These are phyloP conservation scores for Dasyurus viverrinus DNA, from an alignment of 2,113 vertebrate genomes.

Conservation along the genomic window DNA sequence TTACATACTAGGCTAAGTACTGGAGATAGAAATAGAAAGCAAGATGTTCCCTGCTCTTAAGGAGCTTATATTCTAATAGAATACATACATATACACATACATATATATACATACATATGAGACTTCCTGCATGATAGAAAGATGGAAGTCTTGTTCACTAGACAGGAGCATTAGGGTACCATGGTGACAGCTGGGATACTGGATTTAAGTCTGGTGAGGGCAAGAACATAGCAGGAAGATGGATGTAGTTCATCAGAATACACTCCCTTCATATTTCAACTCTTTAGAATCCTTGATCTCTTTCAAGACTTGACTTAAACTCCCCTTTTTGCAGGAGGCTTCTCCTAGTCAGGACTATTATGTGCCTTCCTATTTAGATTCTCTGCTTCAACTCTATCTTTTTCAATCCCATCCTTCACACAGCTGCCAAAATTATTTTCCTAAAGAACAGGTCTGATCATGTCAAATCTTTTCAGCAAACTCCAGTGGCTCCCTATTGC, in stretches of 20 bases:
- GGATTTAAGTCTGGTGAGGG: not conserved
- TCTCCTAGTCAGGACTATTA: not conserved
- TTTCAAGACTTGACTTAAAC: not conserved
- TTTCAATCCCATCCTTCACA: not conserved
- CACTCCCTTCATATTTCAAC: not conserved
- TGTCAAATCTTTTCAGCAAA: not conserved
- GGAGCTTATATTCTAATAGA: not conserved
- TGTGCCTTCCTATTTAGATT: not conserved
- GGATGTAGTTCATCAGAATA: not conserved
- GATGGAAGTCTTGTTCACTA: not conserved
- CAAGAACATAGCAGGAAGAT: not conserved
- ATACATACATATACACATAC: not conserved
- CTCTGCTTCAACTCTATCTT: not conserved
- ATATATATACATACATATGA: not conserved
- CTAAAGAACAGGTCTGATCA: constrained; percentile 4
- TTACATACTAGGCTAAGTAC: not conserved
- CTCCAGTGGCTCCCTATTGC: not conserved
- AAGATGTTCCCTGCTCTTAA: not conserved
- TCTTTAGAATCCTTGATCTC: not conserved
- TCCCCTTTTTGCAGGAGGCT: not conserved
- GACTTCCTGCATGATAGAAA: not conserved
- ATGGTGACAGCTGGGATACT: not conserved
- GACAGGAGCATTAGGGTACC: not conserved
- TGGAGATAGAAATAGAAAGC: not conserved
- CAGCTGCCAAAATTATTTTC: not conserved